Percentiles rank a stretch among this genome's conserved stretches.
phyloP scores from a whole-genome alignment of 2,888 invertebrate species.

The Phyto melanocephala region DNA sequence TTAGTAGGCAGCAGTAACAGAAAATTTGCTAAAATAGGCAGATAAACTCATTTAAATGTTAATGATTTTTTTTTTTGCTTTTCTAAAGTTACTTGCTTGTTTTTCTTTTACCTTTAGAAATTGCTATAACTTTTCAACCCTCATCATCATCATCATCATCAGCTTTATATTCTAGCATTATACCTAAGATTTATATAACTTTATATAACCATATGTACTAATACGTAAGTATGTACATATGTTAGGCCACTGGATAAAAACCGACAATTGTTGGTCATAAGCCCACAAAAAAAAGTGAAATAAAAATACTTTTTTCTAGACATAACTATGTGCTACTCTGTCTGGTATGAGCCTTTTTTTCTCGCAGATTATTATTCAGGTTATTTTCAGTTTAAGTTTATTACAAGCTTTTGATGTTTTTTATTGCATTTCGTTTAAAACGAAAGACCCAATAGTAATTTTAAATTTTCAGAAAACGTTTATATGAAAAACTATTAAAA shows the following conservation, averaged over 20 bases:
- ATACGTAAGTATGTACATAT: not conserved
- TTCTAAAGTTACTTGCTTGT: not conserved
- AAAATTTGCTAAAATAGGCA: constrained; percentile 52
- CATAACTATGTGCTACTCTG: not conserved
- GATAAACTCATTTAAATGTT: constrained; percentile 65
- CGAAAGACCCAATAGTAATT: not conserved
- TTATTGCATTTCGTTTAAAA: not conserved
- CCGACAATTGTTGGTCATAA: constrained; percentile 9
- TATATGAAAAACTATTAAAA: too few species aligned
- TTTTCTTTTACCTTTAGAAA: constrained; percentile 6
- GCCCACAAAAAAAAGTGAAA: not conserved
- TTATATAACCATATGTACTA: not conserved
- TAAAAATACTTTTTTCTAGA: not conserved
- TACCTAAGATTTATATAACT: constrained; percentile 26
- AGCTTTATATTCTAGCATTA: not conserved
- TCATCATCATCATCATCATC: constrained; percentile 44
- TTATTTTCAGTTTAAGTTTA: constrained; percentile 20
- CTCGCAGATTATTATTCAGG: constrained; percentile 14
- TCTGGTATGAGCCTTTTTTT: not conserved
- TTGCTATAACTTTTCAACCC: constrained; percentile 49
- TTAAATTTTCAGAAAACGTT: too few species aligned
- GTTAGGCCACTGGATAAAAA: not conserved
- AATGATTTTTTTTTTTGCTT: constrained; percentile 43
- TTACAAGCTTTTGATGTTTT: constrained; percentile 29
- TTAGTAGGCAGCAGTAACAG: not conserved